Conservation (phyloP, 2,888 invertebrate species). For the Girardia tigrina region DNA sequence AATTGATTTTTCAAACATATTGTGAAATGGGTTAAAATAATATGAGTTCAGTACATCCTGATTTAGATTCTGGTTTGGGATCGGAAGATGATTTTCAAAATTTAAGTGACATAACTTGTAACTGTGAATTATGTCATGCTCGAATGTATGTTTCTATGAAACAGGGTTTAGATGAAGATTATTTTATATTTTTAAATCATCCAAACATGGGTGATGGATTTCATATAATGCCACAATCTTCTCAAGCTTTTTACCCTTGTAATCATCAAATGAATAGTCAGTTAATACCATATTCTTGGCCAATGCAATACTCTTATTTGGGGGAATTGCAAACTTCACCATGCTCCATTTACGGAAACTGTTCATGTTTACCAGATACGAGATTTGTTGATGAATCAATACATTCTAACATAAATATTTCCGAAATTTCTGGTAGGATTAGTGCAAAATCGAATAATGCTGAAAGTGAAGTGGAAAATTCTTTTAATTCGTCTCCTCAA, state of each 20-base stretch:
- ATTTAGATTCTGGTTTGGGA: slow-evolving; percentile 33
- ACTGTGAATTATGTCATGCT: slow-evolving; percentile 35
- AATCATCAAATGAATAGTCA: slow-evolving; percentile 21
- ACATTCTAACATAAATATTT: neutral
- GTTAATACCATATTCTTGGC: slow-evolving; percentile 21
- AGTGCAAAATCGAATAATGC: slow-evolving; percentile 29
- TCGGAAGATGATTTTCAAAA: slow-evolving; percentile 33
- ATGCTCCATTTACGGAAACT: slow-evolving; percentile 28
- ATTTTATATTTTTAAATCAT: slow-evolving; percentile 28
- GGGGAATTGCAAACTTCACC: slow-evolving; percentile 31
- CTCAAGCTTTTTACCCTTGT: slow-evolving; percentile 27
- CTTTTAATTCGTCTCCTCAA: slow-evolving; percentile 29
- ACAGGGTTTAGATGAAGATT: slow-evolving; percentile 33
- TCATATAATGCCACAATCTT: slow-evolving; percentile 28
- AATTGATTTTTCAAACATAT: neutral
- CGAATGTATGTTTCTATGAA: slow-evolving; percentile 34
- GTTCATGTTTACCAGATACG: slow-evolving; percentile 26
- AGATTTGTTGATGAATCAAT: neutral
- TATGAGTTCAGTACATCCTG: slow-evolving; percentile 24
- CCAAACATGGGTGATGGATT: slow-evolving; percentile 34
- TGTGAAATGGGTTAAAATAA: slow-evolving; percentile 12
- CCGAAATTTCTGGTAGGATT: slow-evolving; percentile 18
- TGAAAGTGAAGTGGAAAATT: slow-evolving; percentile 24
- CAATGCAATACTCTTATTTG: slow-evolving; percentile 31
- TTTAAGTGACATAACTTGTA: slow-evolving; percentile 28